Evolutionary conservation across 2,797 vertebrate species (phyloP).

Genomic region (Glossophaga mutica): DNA sequence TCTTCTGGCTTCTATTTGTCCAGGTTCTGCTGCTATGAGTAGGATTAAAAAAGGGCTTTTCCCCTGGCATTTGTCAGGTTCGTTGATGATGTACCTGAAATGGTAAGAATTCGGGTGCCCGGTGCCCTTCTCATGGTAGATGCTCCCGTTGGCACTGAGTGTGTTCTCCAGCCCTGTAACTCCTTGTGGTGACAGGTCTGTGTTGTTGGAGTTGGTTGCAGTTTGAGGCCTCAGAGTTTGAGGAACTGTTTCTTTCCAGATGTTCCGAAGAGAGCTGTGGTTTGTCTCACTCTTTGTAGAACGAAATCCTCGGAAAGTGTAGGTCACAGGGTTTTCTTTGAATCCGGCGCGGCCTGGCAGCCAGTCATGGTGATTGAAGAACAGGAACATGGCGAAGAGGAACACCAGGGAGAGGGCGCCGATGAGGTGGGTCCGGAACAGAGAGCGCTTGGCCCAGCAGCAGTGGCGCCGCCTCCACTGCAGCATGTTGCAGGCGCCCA

Average conservation of each 20-base stretch:
- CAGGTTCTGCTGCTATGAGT: slow-evolving; percentile 92
- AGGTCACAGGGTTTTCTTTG: slow-evolving; percentile 87
- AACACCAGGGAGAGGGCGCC: slow-evolving; percentile 88
- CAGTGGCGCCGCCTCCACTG: slow-evolving; percentile 98
- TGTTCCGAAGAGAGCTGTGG: slow-evolving; percentile 79
- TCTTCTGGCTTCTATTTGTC: slow-evolving; percentile 91
- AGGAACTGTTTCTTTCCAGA: slow-evolving; percentile 85
- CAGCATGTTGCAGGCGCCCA: slow-evolving; percentile 90
- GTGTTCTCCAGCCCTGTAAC: slow-evolving; percentile 83
- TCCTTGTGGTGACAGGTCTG: slow-evolving; percentile 80
- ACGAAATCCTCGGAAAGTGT: slow-evolving; percentile 87
- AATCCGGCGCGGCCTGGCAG: slow-evolving; percentile 84
- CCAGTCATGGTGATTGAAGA: slow-evolving; percentile 90
- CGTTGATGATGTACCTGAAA: slow-evolving; percentile 92
- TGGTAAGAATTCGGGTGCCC: slow-evolving; percentile 81
- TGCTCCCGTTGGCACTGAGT: slow-evolving; percentile 85
- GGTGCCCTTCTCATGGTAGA: slow-evolving; percentile 83
- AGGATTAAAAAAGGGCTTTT: slow-evolving; percentile 90
- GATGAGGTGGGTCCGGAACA: slow-evolving; percentile 88
- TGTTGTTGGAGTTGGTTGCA: slow-evolving; percentile 83
- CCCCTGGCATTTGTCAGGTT: slow-evolving; percentile 90
- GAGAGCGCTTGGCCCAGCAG: slow-evolving; percentile 93
- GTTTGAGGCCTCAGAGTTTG: slow-evolving; percentile 80
- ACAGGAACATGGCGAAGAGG: slow-evolving; percentile 88
- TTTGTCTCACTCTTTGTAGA: slow-evolving; percentile 85